Evolutionary conservation across 2,797 vertebrate genomes (phyloP).

Genomic region (Hyperoplus lanceolatus): DNA sequence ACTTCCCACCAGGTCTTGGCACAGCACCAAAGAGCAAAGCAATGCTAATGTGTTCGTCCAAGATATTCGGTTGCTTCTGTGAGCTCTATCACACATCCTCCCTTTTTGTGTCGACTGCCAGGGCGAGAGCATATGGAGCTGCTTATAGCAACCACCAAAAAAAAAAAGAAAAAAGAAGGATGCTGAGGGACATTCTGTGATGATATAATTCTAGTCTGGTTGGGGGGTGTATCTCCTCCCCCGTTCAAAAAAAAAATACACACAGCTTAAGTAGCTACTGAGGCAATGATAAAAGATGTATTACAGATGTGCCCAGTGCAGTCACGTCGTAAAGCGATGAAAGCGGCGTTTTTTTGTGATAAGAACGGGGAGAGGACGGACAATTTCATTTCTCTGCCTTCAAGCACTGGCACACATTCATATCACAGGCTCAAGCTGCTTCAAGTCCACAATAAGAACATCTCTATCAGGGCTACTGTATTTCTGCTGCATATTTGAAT

Average conservation of each 20-base stretch:
- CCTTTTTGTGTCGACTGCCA: constrained; percentile 8
- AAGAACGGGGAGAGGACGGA: constrained; percentile 35
- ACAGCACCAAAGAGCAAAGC: constrained; percentile 55
- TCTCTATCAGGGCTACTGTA: not conserved
- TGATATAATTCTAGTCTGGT: constrained; percentile 41
- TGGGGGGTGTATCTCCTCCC: not conserved
- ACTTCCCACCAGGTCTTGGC: constrained; percentile 71
- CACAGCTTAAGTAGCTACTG: constrained; percentile 40
- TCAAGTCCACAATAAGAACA: not conserved
- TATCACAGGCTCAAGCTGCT: not conserved
- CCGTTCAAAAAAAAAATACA: constrained; percentile 25
- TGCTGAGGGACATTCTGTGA: constrained; percentile 42
- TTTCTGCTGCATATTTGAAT: not conserved
- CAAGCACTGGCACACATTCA: constrained; percentile 10
- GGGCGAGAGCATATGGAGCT: constrained; percentile 47
- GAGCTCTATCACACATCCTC: constrained; percentile 50
- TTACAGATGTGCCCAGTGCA: constrained; percentile 48
- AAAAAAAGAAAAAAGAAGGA: constrained; percentile 28
- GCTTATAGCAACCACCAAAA: constrained; percentile 38
- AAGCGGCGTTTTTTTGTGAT: constrained; percentile 43
- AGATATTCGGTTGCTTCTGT: constrained; percentile 59
- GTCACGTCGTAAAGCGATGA: constrained; percentile 42
- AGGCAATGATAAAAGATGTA: constrained; percentile 39
- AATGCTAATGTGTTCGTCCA: constrained; percentile 65
- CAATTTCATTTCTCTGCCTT: constrained; percentile 42